Base-by-base conservation (phyloP, 2,888 invertebrate species). In the Ecliptopera silaceata region DNA sequence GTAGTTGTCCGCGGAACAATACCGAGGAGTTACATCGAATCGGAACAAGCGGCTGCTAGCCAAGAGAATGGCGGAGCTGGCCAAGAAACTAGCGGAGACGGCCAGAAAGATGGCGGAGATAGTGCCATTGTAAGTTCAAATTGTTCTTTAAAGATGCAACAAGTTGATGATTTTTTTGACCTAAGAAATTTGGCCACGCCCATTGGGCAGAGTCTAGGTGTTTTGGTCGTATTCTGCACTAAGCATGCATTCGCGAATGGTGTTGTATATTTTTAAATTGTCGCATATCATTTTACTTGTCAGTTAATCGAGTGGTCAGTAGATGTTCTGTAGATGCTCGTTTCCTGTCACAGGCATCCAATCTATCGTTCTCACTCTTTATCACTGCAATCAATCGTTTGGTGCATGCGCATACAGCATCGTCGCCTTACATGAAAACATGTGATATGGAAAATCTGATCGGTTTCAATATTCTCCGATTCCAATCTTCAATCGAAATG, bases 111-210 rank as follows among this genome's bases (percentile, higher is more conserved):
- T 59, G 56, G 50, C 48, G 48, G 61, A 61, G 1, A 29, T 54
- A 15, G 38, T 44, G 34, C 57, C 55, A 36, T 65, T 62, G 63
- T 67, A 57, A 64, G 54, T 61, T 6, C 15, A 26, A 26, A 6
- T 26, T 6, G 17, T 44, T 29, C 8, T 15, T 11, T 12, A 12
- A 8, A 12, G 1, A 12, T 20, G n/a, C 12, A 32, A 32, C 32
- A 1, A 47, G 22, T 38, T 29, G 34, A 4, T 3, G 10, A 12
- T 39, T 49, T 20, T n/a, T 11, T 43, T 47, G n/a, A n/a, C n/a
- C n/a, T n/a, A n/a, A n/a, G n/a, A n/a, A n/a, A n/a, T 12, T 44
- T 31, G 5, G 20, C 31, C 45, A 13, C 45, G 32, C 39, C 20
- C 39, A 8, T n/a, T 26, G 22, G 34, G 43, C 36, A 36, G 34